Evolutionary conservation across 92 coral and sea anemone genomes (phyloP), one percentile per base, ranked within the genome.

Genomic region (Porites rus): DNA sequence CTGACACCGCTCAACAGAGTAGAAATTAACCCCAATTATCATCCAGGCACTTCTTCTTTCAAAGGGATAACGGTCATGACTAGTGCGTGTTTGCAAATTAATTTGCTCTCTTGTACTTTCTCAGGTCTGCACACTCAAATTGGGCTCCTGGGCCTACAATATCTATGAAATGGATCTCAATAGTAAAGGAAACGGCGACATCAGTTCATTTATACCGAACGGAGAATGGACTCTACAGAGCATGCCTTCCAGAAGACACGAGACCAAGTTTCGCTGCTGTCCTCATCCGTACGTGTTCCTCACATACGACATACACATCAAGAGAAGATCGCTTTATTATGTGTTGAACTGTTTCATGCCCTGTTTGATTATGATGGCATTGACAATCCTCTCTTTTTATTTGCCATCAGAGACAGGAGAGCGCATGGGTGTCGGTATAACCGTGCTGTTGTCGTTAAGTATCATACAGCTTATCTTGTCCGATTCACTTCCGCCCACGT

Each of bases 341-440:
- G 87, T 95, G 38, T 75, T 95, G 13, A 95, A 95, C 85, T 93
- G 94, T 50, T 95, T 95, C 69, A 95, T 94, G 69, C 98, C 98
- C 8, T 95, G 98, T 73, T 80, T 95, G n/a, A 93, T 95, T 22
- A 95, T 95, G 98, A 89, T 95, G 77, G 96, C 92, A 4, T 81
- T 95, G 69, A 95, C 98, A 10, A 75, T 95, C 63, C 89, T 95
- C 10, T 94, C 96, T 0, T 95, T 93, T 81, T 95, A 88, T 22
- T 71, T 95, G 70, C 98, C 98, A 19, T 90, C 93, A 24, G 98
- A 93, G 65, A 93, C 96, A 21, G 98, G 98, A 9, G 98, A 95
- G 68, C 90, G 98, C 11, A 95, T 95, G 98, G 96, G 98, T 2
- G 96, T 95, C 3, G 98, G 98, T 58, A 95, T 95, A 61, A 95